Conservation (phyloP, 2,113 vertebrate genomes). For the Myrmecobius fasciatus region DNA sequence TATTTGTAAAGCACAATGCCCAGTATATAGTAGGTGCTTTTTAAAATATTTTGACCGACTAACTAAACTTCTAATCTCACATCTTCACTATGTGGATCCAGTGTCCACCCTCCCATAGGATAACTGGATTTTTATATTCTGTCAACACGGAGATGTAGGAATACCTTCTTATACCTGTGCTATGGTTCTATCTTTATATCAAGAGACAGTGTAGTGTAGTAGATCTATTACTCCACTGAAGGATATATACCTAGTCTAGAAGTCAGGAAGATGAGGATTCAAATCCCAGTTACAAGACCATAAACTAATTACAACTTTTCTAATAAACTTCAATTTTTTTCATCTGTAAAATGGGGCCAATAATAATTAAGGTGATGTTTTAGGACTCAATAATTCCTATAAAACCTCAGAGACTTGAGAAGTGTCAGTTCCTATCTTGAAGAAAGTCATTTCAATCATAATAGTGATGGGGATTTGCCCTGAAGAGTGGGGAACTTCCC, state of each 20-base stretch:
- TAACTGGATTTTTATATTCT: background rate
- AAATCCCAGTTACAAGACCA: background rate
- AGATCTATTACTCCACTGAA: background rate
- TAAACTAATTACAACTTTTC: background rate
- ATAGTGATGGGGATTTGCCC: background rate
- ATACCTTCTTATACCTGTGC: background rate
- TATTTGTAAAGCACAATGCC: background rate
- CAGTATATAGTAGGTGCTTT: background rate
- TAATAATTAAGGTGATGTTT: background rate
- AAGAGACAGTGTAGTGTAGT: background rate
- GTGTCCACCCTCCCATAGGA: background rate
- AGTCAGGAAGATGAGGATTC: background rate
- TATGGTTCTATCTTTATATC: background rate
- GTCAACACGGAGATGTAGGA: background rate
- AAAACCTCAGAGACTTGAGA: background rate
- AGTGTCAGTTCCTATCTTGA: background rate
- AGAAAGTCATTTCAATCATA: background rate
- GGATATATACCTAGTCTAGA: background rate
- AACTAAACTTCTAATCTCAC: background rate
- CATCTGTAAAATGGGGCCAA: background rate
- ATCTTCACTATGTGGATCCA: background rate
- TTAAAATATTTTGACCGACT: background rate
- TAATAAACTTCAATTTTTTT: background rate
- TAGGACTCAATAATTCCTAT: background rate
- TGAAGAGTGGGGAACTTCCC: background rate